Percentiles rank a stretch among this genome's conserved stretches.
These are phyloP conservation scores for Gyrodactylus bullatarudis DNA, from an alignment of 1,140 invertebrate genomes.

Conservation along the genomic window DNA sequence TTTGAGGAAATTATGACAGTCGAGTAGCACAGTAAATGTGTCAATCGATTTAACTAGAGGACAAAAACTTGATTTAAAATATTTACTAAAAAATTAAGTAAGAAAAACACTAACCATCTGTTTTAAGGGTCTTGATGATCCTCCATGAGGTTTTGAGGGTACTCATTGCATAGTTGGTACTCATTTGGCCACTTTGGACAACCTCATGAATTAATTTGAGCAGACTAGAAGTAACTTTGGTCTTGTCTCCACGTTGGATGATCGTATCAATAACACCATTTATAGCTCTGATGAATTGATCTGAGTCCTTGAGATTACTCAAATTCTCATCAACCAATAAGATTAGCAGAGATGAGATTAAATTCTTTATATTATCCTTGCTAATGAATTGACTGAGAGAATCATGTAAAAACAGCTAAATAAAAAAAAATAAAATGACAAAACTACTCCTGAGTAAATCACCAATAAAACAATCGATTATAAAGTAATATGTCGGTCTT, in stretches of 20 bases:
- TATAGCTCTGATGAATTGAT: background rate
- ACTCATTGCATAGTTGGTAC: background rate
- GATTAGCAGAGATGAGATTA: background rate
- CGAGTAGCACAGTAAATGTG: conserved; percentile 19
- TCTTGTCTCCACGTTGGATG: background rate
- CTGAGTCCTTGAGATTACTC: background rate
- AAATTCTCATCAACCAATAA: background rate
- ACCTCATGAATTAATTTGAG: background rate
- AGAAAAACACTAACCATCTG: background rate
- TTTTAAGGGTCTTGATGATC: background rate
- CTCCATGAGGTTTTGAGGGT: background rate
- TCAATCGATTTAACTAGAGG: background rate
- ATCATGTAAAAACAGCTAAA: background rate
- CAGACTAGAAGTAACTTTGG: background rate
- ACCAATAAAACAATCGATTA: too few relatives aligned
- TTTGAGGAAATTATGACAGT: conserved; percentile 46
- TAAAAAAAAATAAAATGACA: too few relatives aligned
- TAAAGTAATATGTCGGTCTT: too few relatives aligned
- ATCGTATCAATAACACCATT: background rate
- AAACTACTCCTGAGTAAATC: too few relatives aligned
- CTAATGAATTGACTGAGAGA: background rate
- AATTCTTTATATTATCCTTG: background rate
- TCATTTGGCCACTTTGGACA: background rate
- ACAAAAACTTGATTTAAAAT: too few relatives aligned
- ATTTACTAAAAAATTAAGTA: too few relatives aligned